Conservation (phyloP, 2,113 vertebrate species). For the Thermophis baileyi region DNA sequence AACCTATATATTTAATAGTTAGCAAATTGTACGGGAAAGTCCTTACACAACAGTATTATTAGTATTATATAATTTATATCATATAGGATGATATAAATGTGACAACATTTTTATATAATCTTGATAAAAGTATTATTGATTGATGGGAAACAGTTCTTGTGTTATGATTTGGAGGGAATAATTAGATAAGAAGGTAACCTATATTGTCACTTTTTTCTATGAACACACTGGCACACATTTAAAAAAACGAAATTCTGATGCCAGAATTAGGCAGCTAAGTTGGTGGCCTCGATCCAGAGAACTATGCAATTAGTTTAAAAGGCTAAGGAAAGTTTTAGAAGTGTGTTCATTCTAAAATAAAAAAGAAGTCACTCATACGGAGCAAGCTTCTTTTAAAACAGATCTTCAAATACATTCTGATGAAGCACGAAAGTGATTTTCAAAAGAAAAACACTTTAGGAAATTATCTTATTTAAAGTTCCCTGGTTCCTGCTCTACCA, state of each 20-base stretch:
- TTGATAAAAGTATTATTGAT: constrained; percentile 59
- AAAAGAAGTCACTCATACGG: constrained; percentile 14
- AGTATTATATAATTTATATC: constrained; percentile 61
- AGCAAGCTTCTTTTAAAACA: neutral
- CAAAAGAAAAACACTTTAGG: too few relatives aligned
- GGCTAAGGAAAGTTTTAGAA: neutral
- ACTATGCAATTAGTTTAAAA: neutral
- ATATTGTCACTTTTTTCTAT: too few relatives aligned
- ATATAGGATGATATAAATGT: constrained; percentile 59
- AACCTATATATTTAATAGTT: constrained; percentile 42
- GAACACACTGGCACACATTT: too few relatives aligned
- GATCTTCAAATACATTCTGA: neutral
- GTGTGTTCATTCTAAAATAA: neutral
- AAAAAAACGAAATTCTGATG: too few relatives aligned
- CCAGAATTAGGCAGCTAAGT: constrained; percentile 37
- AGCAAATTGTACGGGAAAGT: constrained; percentile 46
- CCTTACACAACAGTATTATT: constrained; percentile 48
- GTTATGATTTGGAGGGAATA: constrained; percentile 56
- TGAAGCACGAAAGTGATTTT: neutral
- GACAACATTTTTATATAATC: constrained; percentile 44
- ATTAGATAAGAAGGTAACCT: neutral
- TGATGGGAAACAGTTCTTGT: constrained; percentile 58
- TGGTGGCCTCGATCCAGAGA: constrained; percentile 1
- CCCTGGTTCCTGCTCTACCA: neutral
- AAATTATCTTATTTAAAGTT: neutral